Percentiles rank a stretch among this genome's conserved stretches.
Evolutionary conservation across 1,140 invertebrate genomes (phyloP).

Genomic region (Platyscapa corneri): DNA sequence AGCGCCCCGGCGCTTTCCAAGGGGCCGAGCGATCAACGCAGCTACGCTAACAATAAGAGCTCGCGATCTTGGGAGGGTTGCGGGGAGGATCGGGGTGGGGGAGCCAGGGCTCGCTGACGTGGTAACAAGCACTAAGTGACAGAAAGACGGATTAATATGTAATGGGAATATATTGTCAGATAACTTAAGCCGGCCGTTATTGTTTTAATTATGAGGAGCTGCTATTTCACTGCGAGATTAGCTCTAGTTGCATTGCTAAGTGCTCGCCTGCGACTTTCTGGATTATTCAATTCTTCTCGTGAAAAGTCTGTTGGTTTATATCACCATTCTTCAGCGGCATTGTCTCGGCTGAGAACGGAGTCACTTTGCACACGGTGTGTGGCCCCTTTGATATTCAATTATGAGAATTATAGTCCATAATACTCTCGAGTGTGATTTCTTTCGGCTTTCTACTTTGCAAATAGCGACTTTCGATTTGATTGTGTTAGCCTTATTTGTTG

Average conservation of each 20-base stretch:
- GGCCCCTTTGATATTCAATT: background rate
- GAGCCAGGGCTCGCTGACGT: background rate
- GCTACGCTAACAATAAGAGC: background rate
- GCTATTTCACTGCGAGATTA: background rate
- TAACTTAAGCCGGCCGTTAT: background rate
- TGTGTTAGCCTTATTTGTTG: background rate
- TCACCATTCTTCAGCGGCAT: background rate
- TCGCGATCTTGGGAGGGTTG: background rate
- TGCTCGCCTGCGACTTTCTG: background rate
- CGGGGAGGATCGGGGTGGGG: background rate
- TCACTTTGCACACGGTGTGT: background rate
- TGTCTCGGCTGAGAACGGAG: background rate
- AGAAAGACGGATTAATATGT: slow-evolving; percentile 4
- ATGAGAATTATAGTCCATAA: background rate
- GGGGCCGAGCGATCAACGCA: background rate
- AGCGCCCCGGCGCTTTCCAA: background rate
- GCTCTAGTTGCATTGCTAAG: background rate
- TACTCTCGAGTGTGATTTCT: background rate
- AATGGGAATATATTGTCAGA: background rate
- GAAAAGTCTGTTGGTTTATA: background rate
- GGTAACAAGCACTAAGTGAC: background rate
- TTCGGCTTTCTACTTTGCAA: background rate
- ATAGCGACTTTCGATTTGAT: background rate
- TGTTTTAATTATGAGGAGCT: background rate
- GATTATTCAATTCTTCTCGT: background rate